These are phyloP conservation scores for Hexactinellida sp. DNA, from an alignment of 37 sponge, comb jelly and placozoan genomes.

Conservation along the genomic window DNA sequence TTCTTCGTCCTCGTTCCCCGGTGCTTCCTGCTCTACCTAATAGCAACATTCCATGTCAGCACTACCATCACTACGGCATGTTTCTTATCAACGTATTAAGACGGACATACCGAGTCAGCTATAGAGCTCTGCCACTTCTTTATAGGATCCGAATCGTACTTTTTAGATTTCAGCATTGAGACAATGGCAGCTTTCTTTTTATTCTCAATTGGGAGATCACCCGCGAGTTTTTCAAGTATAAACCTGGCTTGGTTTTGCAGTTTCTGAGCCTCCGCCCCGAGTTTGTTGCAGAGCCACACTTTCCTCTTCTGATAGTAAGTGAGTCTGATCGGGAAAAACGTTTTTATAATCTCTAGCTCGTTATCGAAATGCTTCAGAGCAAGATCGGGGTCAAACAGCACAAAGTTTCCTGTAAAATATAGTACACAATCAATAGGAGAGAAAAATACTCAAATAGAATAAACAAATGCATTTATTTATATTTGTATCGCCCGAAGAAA, in stretches of 20 bases:
- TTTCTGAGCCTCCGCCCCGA: constrained; percentile 61
- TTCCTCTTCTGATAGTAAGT: constrained; percentile 59
- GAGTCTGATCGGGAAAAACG: constrained; percentile 69
- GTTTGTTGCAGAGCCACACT: constrained; percentile 61
- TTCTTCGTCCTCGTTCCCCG: constrained; percentile 20
- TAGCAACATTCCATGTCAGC: constrained; percentile 1
- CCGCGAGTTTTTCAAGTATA: constrained; percentile 75
- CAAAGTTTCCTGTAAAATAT: constrained; percentile 10
- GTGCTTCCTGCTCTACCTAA: constrained; percentile 25
- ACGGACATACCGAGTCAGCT: neutral
- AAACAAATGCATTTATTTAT: neutral
- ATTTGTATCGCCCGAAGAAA: neutral
- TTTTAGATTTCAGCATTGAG: constrained; percentile 28
- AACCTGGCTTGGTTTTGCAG: constrained; percentile 76
- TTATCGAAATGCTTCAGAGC: constrained; percentile 56
- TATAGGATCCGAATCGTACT: constrained; percentile 77
- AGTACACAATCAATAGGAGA: neutral
- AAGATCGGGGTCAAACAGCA: constrained; percentile 72
- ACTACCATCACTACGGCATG: constrained; percentile 18
- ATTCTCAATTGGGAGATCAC: constrained; percentile 39
- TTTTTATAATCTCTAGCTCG: constrained; percentile 52
- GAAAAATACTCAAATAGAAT: neutral
- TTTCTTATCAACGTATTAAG: neutral
- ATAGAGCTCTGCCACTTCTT: constrained; percentile 65
- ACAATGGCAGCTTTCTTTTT: constrained; percentile 62